Conservation (phyloP, 1,140 invertebrate species). For the Aporrectodea caliginosa region DNA sequence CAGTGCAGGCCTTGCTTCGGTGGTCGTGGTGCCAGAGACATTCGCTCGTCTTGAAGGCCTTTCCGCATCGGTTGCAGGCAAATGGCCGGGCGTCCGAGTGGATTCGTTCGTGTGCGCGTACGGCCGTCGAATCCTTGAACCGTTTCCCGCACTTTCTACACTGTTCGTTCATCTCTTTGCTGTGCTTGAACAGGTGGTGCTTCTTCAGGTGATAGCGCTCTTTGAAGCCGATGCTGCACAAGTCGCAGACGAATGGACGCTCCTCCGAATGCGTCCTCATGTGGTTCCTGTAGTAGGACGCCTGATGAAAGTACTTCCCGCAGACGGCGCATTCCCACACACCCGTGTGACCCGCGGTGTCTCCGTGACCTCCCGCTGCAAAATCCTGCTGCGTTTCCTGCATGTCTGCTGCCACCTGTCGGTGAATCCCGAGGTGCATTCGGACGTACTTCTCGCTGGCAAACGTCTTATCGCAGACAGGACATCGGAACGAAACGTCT, state of each 20-base stretch:
- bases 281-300: conserved; percentile 87
- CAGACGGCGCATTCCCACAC: conserved; percentile 29
- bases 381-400: background rate
- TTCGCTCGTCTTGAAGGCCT: conserved; percentile 33
- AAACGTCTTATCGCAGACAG: conserved; percentile 24
- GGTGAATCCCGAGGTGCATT: conserved; percentile 25
- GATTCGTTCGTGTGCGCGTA: conserved; percentile 31
- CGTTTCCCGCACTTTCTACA: conserved; percentile 28
- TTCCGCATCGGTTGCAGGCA: conserved; percentile 24
- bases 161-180: conserved; percentile 19
- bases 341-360: background rate
- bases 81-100: conserved; percentile 32
- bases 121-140: conserved; percentile 33
- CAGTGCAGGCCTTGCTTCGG: conserved; percentile 31
- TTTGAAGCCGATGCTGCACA: conserved; percentile 68
- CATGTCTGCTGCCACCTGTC: background rate
- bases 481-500: no score
- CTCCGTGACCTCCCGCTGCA: background rate
- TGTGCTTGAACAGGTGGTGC: conserved; percentile 28
- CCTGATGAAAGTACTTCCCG: conserved; percentile 70
- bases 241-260: conserved; percentile 89
- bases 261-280: conserved; percentile 92
- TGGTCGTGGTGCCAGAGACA: conserved; percentile 34
- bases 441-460: conserved; percentile 28
- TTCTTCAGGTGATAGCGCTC: conserved; percentile 32